A percentile compares a stretch with the other conserved stretches of the same genome.
These are phyloP conservation scores for Crotalus helleri DNA, from an alignment of 2,113 vertebrate species.

Conservation along the genomic window DNA sequence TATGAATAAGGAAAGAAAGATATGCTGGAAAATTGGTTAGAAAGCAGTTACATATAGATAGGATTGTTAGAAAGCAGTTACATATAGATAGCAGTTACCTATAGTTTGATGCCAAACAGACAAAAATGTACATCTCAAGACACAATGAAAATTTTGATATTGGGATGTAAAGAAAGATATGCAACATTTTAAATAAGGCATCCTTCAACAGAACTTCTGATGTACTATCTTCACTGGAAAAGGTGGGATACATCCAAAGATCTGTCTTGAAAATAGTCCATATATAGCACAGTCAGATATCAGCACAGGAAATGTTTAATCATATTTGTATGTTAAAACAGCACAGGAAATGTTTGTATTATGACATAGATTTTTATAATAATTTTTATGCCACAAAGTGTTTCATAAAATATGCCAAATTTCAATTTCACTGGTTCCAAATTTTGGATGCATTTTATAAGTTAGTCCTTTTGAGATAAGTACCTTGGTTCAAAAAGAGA, in stretches of 20 bases:
- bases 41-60: not conserved
- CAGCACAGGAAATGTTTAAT: not conserved
- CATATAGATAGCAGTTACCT: not conserved
- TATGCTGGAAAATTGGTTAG: not conserved
- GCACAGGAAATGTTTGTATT: not conserved
- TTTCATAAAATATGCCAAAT: not conserved
- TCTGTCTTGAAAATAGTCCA: not conserved
- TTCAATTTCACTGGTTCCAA: not conserved
- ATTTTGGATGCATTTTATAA: not conserved
- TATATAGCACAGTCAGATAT: not conserved
- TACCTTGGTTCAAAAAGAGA: not conserved
- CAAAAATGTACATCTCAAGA: not conserved
- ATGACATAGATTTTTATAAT: not conserved
- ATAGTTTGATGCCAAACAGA: not conserved
- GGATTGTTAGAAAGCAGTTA: not conserved
- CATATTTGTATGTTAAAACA: not conserved
- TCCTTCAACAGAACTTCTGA: not conserved
- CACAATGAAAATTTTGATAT: not conserved
- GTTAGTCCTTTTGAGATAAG: not conserved
- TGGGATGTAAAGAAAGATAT: not conserved
- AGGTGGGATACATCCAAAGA: not conserved
- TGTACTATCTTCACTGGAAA: not conserved
- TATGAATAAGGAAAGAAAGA: not conserved
- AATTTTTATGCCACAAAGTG: not conserved
- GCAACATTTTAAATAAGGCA: not conserved